A percentile compares a stretch with the other conserved stretches of the same genome.
phyloP scores from a whole-genome alignment of 2,888 invertebrate species.

The Melinaea menophilus region DNA sequence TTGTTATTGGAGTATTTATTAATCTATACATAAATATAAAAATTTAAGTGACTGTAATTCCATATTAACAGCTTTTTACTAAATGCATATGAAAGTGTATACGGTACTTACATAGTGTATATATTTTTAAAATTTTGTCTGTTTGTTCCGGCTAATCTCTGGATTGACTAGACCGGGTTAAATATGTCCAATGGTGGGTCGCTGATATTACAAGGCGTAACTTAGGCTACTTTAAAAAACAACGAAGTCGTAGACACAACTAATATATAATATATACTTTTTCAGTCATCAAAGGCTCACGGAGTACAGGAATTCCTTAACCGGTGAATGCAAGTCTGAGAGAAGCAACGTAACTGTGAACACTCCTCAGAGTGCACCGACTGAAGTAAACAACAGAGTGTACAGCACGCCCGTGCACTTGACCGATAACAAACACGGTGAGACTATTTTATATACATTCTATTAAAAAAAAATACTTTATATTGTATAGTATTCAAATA shows the following conservation, averaged over 20 bases:
- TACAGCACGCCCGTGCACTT: conserved; percentile 72
- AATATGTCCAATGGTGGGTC: no score
- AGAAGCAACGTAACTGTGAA: conserved; percentile 61
- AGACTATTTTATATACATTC: conserved; percentile 13
- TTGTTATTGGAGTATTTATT: neutral
- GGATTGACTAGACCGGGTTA: no score
- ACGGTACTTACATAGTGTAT: no score
- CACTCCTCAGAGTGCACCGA: conserved; percentile 57
- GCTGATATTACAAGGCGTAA: no score
- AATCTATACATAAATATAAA: no score
- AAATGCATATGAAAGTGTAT: no score
- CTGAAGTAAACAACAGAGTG: conserved; percentile 60
- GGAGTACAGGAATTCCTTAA: conserved; percentile 66
- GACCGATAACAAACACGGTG: conserved; percentile 68
- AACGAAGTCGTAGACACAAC: neutral
- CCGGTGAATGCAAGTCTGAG: conserved; percentile 68
- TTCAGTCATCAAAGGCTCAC: conserved; percentile 61
- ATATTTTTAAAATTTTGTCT: no score
- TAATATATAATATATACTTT: conserved; percentile 12
- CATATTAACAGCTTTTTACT: no score
- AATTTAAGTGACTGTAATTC: no score
- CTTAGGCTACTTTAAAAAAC: neutral
- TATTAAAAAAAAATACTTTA: no score
- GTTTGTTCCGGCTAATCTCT: no score
- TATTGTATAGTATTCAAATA: no score